A percentile compares a stretch with the other conserved stretches of the same genome.
Evolutionary conservation across 53 echinoderm and acorn worm species (phyloP).

Genomic region (Paracentrotus lividus): DNA sequence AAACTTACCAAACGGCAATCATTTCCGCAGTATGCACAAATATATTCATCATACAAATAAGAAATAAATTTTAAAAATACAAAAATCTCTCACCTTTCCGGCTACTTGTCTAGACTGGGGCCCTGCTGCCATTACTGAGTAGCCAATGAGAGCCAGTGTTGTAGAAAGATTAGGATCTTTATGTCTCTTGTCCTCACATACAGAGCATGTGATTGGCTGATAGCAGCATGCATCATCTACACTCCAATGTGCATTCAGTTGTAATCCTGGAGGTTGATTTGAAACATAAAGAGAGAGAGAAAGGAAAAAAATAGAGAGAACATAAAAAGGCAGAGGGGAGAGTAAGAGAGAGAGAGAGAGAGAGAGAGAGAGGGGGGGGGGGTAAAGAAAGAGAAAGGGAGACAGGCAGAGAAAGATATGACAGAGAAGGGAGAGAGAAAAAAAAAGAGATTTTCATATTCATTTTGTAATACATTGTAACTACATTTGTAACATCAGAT

Average conservation of each 20-base stretch:
- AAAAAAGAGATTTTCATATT: too few species aligned
- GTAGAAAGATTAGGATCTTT: constrained; percentile 29
- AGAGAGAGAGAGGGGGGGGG: neutral
- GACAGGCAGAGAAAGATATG: too few species aligned
- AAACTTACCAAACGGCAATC: too few species aligned
- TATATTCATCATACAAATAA: neutral
- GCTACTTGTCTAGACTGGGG: neutral
- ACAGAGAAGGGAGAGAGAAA: too few species aligned
- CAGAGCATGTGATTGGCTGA: constrained; percentile 77
- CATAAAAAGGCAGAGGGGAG: neutral
- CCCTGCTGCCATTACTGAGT: constrained; percentile 72
- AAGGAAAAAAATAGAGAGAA: neutral
- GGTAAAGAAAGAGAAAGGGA: neutral
- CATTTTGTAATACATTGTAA: neutral
- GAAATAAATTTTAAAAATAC: too few species aligned
- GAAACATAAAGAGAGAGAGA: neutral
- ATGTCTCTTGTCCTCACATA: constrained; percentile 63
- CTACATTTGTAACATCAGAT: neutral
- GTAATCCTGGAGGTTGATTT: constrained; percentile 55
- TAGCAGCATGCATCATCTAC: constrained; percentile 82
- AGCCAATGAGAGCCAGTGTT: constrained; percentile 78
- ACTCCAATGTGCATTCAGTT: constrained; percentile 87
- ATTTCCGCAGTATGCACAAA: neutral
- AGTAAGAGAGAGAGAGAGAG: neutral
- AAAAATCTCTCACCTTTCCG: constrained; percentile 32